phyloP scores from a whole-genome alignment of 2,888 invertebrate species.

The Hirtodrosophila trivittata region DNA sequence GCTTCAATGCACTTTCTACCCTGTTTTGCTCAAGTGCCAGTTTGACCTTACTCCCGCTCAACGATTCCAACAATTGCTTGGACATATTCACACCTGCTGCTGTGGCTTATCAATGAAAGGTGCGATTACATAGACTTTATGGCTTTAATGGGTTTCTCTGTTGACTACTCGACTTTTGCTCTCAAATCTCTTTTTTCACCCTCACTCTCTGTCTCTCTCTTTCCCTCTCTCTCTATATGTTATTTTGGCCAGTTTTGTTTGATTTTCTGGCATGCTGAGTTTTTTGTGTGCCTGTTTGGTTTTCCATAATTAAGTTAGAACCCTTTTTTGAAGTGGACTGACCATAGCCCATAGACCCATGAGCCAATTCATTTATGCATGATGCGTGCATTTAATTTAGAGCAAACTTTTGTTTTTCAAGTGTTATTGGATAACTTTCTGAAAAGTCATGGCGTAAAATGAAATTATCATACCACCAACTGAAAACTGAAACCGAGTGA shows the following conservation, averaged over 20 bases:
- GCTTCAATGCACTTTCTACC: slow-evolving; percentile 60
- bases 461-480: slow-evolving; percentile 48
- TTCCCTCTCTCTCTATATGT: not conserved
- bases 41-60: too few relatives aligned
- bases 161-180: slow-evolving; percentile 51
- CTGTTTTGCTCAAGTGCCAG: slow-evolving; percentile 12
- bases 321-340: slow-evolving; percentile 65
- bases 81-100: slow-evolving; percentile 57
- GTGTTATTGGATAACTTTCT: slow-evolving; percentile 67
- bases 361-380: slow-evolving; percentile 51
- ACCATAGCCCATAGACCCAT: slow-evolving; percentile 36
- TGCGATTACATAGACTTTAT: slow-evolving; percentile 38
- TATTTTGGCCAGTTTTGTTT: slow-evolving; percentile 45
- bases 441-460: slow-evolving; percentile 61
- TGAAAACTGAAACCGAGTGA: not conserved
- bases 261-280: slow-evolving; percentile 67
- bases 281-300: slow-evolving; percentile 15
- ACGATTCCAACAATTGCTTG: slow-evolving; percentile 24
- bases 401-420: slow-evolving; percentile 56
- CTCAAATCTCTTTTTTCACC: slow-evolving; percentile 20
- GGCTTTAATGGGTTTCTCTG: slow-evolving; percentile 46
- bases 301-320: slow-evolving; percentile 70
- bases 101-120: slow-evolving; percentile 36
- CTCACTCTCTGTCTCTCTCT: not conserved
- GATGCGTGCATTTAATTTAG: slow-evolving; percentile 62